These are phyloP conservation scores for Poecilobothrus nobilitatus DNA, from an alignment of 2,888 invertebrate genomes.

Conservation along the genomic window DNA sequence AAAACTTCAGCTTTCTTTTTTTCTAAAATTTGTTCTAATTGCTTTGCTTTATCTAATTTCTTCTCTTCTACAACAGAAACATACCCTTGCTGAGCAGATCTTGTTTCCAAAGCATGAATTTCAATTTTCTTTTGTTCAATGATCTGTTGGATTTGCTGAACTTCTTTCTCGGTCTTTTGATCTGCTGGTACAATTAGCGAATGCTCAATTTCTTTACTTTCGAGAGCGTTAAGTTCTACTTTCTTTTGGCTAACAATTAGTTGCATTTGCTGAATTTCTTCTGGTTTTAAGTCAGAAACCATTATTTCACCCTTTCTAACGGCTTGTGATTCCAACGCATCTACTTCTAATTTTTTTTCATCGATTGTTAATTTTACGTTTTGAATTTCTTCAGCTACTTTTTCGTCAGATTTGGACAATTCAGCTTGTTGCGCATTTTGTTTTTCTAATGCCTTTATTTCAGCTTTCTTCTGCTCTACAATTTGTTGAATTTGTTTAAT, in stretches of 20 bases:
- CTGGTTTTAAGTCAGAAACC: not conserved
- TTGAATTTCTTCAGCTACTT: not conserved
- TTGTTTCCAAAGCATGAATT: not conserved
- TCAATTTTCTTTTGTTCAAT: conserved; percentile 1
- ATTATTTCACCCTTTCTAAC: not conserved
- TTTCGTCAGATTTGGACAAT: not conserved
- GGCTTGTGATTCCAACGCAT: not conserved
- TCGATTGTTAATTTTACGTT: not conserved
- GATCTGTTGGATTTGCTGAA: not conserved
- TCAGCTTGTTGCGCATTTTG: not conserved
- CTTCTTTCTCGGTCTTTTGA: not conserved
- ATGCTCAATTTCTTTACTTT: not conserved
- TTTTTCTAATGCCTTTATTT: not conserved
- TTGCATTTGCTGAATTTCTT: not conserved
- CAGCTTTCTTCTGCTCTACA: not conserved
- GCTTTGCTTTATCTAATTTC: not conserved
- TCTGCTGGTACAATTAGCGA: not conserved
- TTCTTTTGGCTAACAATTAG: not conserved
- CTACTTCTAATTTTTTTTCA: not conserved
- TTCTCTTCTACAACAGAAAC: not conserved
- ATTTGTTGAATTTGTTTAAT: not conserved
- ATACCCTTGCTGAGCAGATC: not conserved
- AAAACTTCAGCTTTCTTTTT: not conserved
- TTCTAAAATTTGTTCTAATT: not conserved
- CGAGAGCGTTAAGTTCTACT: not conserved